Percentiles rank a stretch among this genome's conserved stretches.
phyloP scores from a whole-genome alignment of 2,113 vertebrate genomes.

The Rhea pennata region DNA sequence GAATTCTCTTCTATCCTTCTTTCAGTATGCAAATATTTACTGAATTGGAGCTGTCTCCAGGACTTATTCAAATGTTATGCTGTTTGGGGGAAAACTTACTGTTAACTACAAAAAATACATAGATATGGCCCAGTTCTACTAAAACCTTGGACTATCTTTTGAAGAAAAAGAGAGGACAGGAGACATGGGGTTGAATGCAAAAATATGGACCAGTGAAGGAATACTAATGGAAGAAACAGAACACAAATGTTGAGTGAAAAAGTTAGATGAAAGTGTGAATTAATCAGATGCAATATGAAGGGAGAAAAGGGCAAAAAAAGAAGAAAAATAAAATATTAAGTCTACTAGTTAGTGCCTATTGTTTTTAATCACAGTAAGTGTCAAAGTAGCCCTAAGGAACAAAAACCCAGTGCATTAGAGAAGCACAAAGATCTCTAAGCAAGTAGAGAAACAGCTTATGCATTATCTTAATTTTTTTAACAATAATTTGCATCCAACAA shows the following conservation, averaged over 20 bases:
- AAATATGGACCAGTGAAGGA: neutral
- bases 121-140: neutral
- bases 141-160: neutral
- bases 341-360: neutral
- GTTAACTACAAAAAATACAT: neutral
- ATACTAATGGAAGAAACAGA: neutral
- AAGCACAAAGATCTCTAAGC: neutral
- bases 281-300: neutral
- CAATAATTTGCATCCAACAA: neutral
- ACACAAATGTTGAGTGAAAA: accelerated
- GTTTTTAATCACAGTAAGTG: neutral
- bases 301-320: neutral
- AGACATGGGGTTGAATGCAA: neutral
- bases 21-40: neutral
- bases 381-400: neutral
- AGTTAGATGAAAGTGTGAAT: neutral
- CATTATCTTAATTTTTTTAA: neutral
- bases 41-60: accelerated
- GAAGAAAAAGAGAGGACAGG: neutral
- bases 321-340: neutral
- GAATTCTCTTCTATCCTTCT: accelerated
- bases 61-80: neutral
- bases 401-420: neutral
- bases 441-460: neutral
- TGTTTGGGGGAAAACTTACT: neutral